Base-by-base conservation (phyloP, 2,797 vertebrate genomes). In the Hippocampus kuda region DNA sequence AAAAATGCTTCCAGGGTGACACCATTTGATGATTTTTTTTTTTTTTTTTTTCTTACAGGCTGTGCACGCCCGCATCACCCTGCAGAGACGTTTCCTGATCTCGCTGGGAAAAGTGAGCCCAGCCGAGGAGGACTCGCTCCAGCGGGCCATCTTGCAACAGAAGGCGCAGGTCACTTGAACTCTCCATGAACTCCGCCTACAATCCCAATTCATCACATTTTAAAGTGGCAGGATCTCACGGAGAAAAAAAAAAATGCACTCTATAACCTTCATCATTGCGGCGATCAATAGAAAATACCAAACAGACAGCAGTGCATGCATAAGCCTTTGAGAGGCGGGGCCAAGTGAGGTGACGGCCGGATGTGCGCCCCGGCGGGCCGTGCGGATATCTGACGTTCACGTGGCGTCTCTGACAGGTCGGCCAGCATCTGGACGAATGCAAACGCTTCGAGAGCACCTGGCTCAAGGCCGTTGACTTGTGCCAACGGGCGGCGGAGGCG, bases 401-500 rank as follows among this genome's bases (percentile, higher is more conserved):
- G 2, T 38, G 59, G 22, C 26, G 8, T 73, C 1, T 79, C n/a
- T 68, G 41, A 70, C 73, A 99, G 97, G 87, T 94, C 83, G 90
- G 87, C 13, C 84, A 92, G 44, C 92, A 93, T 76, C 90, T 94
- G 27, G 90, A 93, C 34, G 91, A 94, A 12, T 97, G 93, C 80
- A 88, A 93, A 38, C 91, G 85, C 68, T 89, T 94, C 69, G 96
- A 99, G 49, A 91, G 92, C 51, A 92, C 86, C 30, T 98, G 96
- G 96, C 88, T 91, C 83, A 92, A 90, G 0, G 94, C 94, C 0
- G 76, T 97, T 24, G 86, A 86, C 69, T 87, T 99, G 22, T 96
- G 93, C 6, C 93, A 96, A 84, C 88, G 96, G 91, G 93, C 94
- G 22, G 93, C 93, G 4, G 94, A 97, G 80, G 93, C 93, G 11